Evolutionary conservation across 2,113 vertebrate species (phyloP).

Genomic region (Connochaetes taurinus): DNA sequence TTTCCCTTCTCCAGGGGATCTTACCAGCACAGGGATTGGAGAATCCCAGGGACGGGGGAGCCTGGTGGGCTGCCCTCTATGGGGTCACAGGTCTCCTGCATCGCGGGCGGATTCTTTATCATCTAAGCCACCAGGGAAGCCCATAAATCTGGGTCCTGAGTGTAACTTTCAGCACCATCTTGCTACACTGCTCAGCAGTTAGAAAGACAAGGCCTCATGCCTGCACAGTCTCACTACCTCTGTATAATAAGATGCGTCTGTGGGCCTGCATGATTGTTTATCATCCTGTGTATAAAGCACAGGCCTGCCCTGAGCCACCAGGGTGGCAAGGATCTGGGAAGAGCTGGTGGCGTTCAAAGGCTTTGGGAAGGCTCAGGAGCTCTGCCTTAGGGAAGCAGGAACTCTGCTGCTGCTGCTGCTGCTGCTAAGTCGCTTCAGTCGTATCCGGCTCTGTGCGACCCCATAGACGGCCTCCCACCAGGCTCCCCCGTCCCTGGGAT

Average conservation of each 20-base stretch:
- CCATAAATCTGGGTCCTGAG: background rate
- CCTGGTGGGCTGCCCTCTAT: too few relatives aligned
- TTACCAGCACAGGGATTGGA: background rate
- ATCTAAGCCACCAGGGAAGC: background rate
- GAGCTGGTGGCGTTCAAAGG: background rate
- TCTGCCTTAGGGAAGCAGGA: background rate
- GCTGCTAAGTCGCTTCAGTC: too few relatives aligned
- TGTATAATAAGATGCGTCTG: background rate
- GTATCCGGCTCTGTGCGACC: too few relatives aligned
- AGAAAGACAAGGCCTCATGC: background rate
- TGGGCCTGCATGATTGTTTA: background rate
- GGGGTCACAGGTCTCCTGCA: background rate
- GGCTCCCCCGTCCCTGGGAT: too few relatives aligned
- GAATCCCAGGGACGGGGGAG: too few relatives aligned
- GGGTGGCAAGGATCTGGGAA: background rate
- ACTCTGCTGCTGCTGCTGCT: too few relatives aligned
- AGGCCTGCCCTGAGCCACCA: background rate
- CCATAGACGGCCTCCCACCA: too few relatives aligned
- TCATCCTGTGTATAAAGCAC: background rate
- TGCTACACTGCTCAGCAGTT: background rate
- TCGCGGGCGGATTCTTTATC: accelerated
- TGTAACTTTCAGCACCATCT: background rate
- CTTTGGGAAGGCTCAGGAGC: background rate
- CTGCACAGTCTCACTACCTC: background rate
- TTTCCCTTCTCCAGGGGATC: background rate